Conservation (phyloP, 2,888 invertebrate genomes). For the Lypha dubia region DNA sequence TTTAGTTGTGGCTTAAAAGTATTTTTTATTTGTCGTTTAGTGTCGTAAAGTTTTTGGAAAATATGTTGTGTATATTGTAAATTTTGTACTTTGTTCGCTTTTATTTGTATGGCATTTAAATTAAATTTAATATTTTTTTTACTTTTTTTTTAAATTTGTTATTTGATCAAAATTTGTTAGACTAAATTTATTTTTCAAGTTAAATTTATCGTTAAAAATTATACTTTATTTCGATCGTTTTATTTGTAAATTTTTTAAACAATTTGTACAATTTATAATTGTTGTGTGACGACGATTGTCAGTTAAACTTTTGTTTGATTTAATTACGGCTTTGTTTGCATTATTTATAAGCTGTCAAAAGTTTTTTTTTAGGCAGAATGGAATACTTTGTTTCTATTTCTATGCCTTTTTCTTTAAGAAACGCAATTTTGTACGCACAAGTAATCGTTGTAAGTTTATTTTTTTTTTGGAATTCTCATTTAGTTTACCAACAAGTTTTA, state of each 20-base stretch:
- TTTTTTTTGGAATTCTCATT: slow-evolving; percentile 42
- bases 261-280: slow-evolving; percentile 2
- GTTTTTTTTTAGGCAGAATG: not conserved
- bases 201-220: not conserved
- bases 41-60: not conserved
- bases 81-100: slow-evolving; percentile 1
- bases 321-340: not conserved
- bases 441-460: no score
- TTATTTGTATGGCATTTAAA: not conserved
- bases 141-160: not conserved
- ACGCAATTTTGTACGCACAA: not conserved
- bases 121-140: not conserved
- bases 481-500: slow-evolving; percentile 6
- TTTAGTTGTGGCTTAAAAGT: not conserved
- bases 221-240: not conserved
- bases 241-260: not conserved
- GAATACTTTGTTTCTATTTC: not conserved
- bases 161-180: not conserved
- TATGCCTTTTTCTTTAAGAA: not conserved
- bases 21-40: not conserved
- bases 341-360: not conserved
- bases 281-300: not conserved
- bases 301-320: not conserved
- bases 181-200: not conserved
- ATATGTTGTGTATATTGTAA: not conserved